Conservation (phyloP, 2,888 invertebrate genomes). For the Baccha elongata region DNA sequence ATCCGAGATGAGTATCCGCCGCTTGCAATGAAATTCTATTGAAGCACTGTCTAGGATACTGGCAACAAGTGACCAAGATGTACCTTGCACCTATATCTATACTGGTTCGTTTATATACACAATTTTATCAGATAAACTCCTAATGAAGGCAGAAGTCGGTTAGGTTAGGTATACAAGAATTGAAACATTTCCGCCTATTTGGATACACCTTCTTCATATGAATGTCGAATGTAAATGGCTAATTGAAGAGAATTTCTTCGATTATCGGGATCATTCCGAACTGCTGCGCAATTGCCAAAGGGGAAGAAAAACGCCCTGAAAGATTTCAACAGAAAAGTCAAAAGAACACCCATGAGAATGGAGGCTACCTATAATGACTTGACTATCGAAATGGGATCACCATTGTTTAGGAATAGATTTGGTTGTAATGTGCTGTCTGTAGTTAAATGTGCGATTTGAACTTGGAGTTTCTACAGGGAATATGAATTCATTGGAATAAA, state of each 20-base stretch:
- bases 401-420: slow-evolving; percentile 57
- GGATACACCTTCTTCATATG: slow-evolving; percentile 57
- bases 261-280: slow-evolving; percentile 48
- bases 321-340: not conserved
- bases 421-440: slow-evolving; percentile 19
- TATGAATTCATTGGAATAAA: slow-evolving; percentile 63
- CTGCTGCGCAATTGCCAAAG: slow-evolving; percentile 12
- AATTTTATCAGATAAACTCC: slow-evolving; percentile 64
- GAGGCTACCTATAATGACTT: slow-evolving; percentile 45
- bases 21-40: slow-evolving; percentile 42
- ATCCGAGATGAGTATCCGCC: slow-evolving; percentile 50
- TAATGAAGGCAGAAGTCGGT: slow-evolving; percentile 43
- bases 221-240: slow-evolving; percentile 63
- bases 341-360: slow-evolving; percentile 69
- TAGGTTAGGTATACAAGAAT: slow-evolving; percentile 48
- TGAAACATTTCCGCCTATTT: slow-evolving; percentile 63
- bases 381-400: slow-evolving; percentile 70
- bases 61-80: not conserved
- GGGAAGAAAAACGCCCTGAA: slow-evolving; percentile 23
- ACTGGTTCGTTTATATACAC: slow-evolving; percentile 40
- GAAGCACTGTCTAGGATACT: slow-evolving; percentile 29
- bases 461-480: slow-evolving; percentile 46
- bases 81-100: slow-evolving; percentile 8
- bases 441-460: slow-evolving; percentile 37
- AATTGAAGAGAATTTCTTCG: slow-evolving; percentile 69